Base-by-base conservation (phyloP, 2,888 invertebrate genomes). In the Pristionchus japonicus region DNA sequence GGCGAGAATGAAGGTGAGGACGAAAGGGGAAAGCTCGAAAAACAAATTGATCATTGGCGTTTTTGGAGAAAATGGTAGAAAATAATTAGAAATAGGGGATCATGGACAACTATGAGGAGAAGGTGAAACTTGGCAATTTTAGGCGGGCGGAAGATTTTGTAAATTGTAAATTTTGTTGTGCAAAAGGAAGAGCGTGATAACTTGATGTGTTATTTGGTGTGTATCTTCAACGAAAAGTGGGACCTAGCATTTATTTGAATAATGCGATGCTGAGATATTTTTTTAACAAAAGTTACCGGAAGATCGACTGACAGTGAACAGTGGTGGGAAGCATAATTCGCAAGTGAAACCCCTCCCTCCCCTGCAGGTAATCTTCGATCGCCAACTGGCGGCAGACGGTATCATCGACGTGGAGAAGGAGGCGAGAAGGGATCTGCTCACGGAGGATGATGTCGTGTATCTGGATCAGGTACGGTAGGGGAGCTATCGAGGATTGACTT, bases 341-440 rank as follows among this genome's bases (percentile, higher is more conserved):
- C n/a, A 7, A 3, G n/a, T 43, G 37, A 80, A 11, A 31, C 37
- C 15, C 20, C 15, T 34, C 15, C 20, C 15, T 34, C 2, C 31
- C 15, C 31, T 43, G 3, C 27, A 88, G 64, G 86, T 87, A 70
- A n/a, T 90, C 64, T 89, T 77, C 61, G 89, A 89, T 49, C 88
- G 88, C 43, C 90, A 90, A 70, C 52, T 74, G 82, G 52, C 67
- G 7, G 52, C 89, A 4, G 90, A 89, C 17, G 90, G 90, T 11
- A 89, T 90, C 27, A 90, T 90, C 80, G 90, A 90, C 52, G 40
- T 89, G 49, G 90, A 90, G 77, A 87, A 88, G 34, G 90, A 90
- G 52, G n/a, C 87, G 37, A 89, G 88, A 83, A 89, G 77, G 80
- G 74, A 89, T 77, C 57, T 90, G 11, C 27, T 90, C 67, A 90